These are phyloP conservation scores for Sicus ferrugineus DNA, from an alignment of 2,888 invertebrate genomes.

Conservation along the genomic window DNA sequence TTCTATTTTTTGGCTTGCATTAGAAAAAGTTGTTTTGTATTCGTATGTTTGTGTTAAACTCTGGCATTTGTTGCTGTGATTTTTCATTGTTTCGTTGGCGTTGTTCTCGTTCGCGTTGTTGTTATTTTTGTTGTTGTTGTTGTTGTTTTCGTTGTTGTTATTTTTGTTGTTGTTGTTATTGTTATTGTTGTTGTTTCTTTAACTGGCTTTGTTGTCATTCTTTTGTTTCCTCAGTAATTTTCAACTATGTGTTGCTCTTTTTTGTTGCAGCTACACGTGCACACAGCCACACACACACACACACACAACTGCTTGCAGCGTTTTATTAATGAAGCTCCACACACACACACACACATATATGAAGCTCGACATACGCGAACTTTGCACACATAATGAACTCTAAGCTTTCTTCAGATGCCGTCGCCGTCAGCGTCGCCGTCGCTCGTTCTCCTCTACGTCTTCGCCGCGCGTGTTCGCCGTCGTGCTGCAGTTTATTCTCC, in stretches of 20 bases:
- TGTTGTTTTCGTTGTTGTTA: not conserved
- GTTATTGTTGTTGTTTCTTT: not conserved
- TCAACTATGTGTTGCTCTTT: not conserved
- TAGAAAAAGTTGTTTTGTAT: not conserved
- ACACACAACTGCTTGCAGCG: too few species aligned
- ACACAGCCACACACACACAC: too few species aligned
- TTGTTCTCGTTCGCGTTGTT: not conserved
- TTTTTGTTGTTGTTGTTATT: not conserved
- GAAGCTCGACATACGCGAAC: too few species aligned
- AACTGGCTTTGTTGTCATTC: conserved; percentile 19
- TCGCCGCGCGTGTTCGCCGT: too few species aligned
- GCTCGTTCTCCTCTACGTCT: too few species aligned
- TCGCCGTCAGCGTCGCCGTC: too few species aligned
- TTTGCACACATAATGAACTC: too few species aligned
- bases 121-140: not conserved
- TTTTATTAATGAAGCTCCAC: too few species aligned
- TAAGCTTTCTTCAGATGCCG: too few species aligned
- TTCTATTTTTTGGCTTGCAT: not conserved
- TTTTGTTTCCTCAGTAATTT: too few species aligned
- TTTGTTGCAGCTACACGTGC: not conserved
- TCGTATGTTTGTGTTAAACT: not conserved
- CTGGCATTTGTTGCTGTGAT: not conserved
- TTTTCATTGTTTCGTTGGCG: not conserved
- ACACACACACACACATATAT: too few species aligned
- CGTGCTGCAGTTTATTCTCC: too few species aligned